Evolutionary conservation across 2,113 vertebrate species (phyloP).

Genomic region (Lophochroa leadbeateri): DNA sequence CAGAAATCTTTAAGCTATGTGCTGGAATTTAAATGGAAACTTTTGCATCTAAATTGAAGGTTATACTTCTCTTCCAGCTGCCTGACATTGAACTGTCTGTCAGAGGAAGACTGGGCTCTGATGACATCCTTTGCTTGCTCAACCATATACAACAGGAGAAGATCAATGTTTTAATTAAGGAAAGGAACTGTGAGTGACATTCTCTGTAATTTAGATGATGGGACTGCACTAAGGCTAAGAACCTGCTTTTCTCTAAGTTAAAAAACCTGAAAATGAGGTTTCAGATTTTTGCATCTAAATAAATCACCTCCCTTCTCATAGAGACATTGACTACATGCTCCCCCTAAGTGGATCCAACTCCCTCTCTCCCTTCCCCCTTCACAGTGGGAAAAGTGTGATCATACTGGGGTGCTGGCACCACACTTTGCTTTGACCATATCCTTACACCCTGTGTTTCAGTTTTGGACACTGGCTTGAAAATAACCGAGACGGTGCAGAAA

Average conservation of each 20-base stretch:
- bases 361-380: background rate
- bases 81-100: constrained; percentile 1
- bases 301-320: background rate
- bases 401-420: background rate
- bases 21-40: constrained; percentile 30
- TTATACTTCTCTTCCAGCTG: background rate
- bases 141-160: background rate
- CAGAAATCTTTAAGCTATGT: background rate
- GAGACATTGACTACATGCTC: background rate
- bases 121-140: background rate
- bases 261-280: background rate
- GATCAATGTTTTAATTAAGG: background rate
- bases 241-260: background rate
- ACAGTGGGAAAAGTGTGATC: background rate
- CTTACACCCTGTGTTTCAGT: background rate
- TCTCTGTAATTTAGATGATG: background rate
- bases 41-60: constrained; percentile 16
- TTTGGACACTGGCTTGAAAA: background rate
- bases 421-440: background rate
- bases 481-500: background rate
- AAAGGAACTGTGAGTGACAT: background rate
- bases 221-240: background rate
- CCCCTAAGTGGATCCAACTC: background rate
- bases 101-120: background rate
- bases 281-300: background rate